A percentile compares a stretch with the other conserved stretches of the same genome.
These are phyloP conservation scores for Steinernema carpocapsae DNA, from an alignment of 2,888 invertebrate genomes.

Conservation along the genomic window DNA sequence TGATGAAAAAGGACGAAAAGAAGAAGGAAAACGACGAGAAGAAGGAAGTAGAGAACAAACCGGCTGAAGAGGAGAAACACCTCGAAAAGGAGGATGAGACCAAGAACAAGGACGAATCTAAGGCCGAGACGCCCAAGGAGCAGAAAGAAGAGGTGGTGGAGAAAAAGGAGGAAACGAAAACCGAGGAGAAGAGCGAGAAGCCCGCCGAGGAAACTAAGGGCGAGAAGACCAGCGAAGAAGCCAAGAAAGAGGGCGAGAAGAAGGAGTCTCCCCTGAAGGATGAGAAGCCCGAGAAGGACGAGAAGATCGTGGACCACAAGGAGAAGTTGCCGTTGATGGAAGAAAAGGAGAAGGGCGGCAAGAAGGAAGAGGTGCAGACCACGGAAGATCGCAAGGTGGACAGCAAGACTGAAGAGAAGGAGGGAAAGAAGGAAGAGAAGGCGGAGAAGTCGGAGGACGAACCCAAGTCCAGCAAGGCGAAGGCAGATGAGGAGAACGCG, in stretches of 20 bases:
- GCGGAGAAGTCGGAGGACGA: constrained; percentile 28
- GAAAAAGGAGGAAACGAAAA: constrained; percentile 29
- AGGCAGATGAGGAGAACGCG: constrained; percentile 1
- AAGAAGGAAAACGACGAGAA: constrained; percentile 20
- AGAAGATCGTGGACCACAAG: neutral
- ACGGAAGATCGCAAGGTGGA: constrained; percentile 25
- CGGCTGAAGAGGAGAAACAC: constrained; percentile 40
- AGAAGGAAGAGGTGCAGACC: constrained; percentile 38
- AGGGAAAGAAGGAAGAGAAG: constrained; percentile 24
- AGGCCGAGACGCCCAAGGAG: constrained; percentile 29
- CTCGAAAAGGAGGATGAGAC: constrained; percentile 42
- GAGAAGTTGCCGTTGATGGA: constrained; percentile 31
- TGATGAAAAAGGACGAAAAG: constrained; percentile 31
- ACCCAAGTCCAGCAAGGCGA: neutral
- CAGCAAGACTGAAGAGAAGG: neutral
- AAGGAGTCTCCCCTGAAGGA: constrained; percentile 35
- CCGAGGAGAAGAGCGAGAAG: neutral
- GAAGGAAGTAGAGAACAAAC: constrained; percentile 34
- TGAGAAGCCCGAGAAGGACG: constrained; percentile 14
- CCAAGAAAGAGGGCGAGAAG: constrained; percentile 41
- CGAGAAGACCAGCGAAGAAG: neutral
- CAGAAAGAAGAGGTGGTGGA: constrained; percentile 38
- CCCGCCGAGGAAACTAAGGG: neutral
- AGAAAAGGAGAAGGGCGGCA: neutral
- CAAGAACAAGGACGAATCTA: constrained; percentile 9